Evolutionary conservation across 1,140 invertebrate species (phyloP), one percentile per base, ranked within the genome.

Genomic region (Drosophila bipectinata): DNA sequence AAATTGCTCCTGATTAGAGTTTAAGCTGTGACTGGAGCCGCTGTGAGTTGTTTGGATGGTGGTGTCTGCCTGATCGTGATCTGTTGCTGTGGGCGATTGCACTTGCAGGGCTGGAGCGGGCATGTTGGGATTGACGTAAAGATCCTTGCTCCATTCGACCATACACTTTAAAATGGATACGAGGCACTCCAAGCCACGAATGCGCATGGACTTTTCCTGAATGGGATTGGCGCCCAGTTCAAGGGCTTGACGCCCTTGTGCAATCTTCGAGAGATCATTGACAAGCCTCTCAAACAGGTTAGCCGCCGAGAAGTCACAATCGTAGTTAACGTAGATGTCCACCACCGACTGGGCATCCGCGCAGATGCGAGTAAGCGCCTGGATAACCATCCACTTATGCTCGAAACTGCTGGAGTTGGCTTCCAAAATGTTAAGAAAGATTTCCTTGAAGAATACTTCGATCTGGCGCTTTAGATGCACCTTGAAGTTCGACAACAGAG

Each of bases 401-500:
- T 99, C 98, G 93, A 99, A 99, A 5, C 96, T 96, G 49, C 98
- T 99, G 76, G 97, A 98, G 0, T 97, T 96, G 0, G 98, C 98
- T 91, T 99, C 99, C 37, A 99, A 93, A 72, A 99, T 99, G 90
- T 99, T 99, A 77, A 99, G 94, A 91, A 99, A 99, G 56, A 99
- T 99, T 92, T 99, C 98, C 92, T 99, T 99, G 92, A 99, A 99
- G 92, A 99, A 99, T 26, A 99, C 98, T 93, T 99, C 99, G 83
- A 99, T 99, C 93, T 99, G 99, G 93, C 98, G 98, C 91, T 99
- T 99, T 3, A 99, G 93, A 92, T 99, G 98, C 60, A 97, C 95
- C 93, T 99, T 99, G 91, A 99, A 99, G 81, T 99, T 98, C 49
- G 98, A 97, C 9, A 99, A 92, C 0, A 99, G 92, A 12, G 98